A percentile compares a stretch with the other conserved stretches of the same genome.
Conservation (phyloP, 2,888 invertebrate genomes). For the Hypomecis punctinalis region DNA sequence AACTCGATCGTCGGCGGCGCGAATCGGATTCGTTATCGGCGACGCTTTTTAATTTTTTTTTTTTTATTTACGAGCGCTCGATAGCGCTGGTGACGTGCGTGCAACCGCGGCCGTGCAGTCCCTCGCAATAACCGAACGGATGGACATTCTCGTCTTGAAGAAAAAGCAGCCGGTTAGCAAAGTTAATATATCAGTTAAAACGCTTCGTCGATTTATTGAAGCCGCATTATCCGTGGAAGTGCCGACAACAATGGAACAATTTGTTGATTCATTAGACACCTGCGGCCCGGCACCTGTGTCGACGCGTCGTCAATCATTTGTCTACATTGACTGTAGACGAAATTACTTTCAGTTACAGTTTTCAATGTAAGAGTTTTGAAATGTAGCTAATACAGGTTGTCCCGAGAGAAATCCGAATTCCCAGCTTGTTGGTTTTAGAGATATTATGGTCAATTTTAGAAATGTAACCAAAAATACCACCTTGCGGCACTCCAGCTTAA, state of each 20-base stretch:
- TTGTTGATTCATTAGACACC: slow-evolving; percentile 45
- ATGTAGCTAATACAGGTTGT: too few relatives aligned
- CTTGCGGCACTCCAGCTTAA: too few relatives aligned
- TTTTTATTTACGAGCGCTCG: slow-evolving; percentile 37
- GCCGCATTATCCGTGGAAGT: slow-evolving; percentile 39
- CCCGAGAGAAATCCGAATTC: too few relatives aligned
- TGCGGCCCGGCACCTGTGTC: slow-evolving; percentile 18
- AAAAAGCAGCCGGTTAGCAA: slow-evolving; percentile 47
- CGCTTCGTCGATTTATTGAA: slow-evolving; percentile 40
- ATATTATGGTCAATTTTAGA: too few relatives aligned
- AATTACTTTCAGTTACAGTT: neutral
- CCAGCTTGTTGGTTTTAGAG: too few relatives aligned
- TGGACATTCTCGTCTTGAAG: slow-evolving; percentile 48
- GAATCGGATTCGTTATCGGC: slow-evolving; percentile 53
- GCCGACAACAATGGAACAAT: slow-evolving; percentile 50
- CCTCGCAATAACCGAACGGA: slow-evolving; percentile 60
- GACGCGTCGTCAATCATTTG: slow-evolving; percentile 13
- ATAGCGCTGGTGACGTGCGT: slow-evolving; percentile 49
- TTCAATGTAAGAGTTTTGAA: too few relatives aligned
- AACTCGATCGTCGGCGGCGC: slow-evolving; percentile 49
- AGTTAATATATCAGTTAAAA: neutral
- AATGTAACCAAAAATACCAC: too few relatives aligned
- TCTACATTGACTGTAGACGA: neutral
- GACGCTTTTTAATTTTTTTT: slow-evolving; percentile 35
- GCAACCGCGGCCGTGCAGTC: slow-evolving; percentile 67